A percentile compares a stretch with the other conserved stretches of the same genome.
phyloP scores from a whole-genome alignment of 2,888 invertebrate species.

The Mythimna impura region DNA sequence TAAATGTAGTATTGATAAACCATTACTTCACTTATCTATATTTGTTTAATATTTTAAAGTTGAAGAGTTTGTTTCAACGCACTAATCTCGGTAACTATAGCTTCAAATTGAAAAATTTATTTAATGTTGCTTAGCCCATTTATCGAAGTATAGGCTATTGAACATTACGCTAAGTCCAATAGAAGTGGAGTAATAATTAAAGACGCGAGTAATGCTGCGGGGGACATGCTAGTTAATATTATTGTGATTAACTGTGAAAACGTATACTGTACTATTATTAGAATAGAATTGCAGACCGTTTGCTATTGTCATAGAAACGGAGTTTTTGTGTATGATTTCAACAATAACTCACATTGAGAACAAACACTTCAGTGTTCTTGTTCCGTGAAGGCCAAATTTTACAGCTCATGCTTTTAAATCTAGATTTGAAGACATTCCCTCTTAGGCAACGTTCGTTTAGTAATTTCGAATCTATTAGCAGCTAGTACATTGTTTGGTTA shows the following conservation, averaged over 20 bases:
- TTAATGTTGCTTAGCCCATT: too few relatives aligned
- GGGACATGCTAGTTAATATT: constrained; percentile 27
- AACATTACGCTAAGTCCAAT: too few relatives aligned
- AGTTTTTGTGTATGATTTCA: constrained; percentile 46
- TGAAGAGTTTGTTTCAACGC: too few relatives aligned
- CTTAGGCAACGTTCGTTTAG: constrained; percentile 42
- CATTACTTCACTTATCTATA: constrained; percentile 16
- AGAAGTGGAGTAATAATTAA: too few relatives aligned
- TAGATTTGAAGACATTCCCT: constrained; percentile 54
- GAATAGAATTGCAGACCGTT: constrained; percentile 24
- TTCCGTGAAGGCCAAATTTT: constrained; percentile 69
- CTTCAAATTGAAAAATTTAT: too few relatives aligned
- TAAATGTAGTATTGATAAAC: constrained; percentile 46
- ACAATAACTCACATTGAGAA: constrained; percentile 52
- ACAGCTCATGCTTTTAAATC: constrained; percentile 62
- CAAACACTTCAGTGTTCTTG: constrained; percentile 49
- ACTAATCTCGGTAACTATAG: too few relatives aligned
- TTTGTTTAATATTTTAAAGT: too few relatives aligned
- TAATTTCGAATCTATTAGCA: constrained; percentile 31
- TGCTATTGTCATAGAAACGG: constrained; percentile 34
- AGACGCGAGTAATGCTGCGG: too few relatives aligned
- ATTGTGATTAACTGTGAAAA: constrained; percentile 31
- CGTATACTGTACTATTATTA: constrained; percentile 20
- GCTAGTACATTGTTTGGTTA: constrained; percentile 47
- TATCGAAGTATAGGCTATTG: too few relatives aligned